Evolutionary conservation across 2,797 vertebrate species (phyloP).

Genomic region (Lepus oiostolus): DNA sequence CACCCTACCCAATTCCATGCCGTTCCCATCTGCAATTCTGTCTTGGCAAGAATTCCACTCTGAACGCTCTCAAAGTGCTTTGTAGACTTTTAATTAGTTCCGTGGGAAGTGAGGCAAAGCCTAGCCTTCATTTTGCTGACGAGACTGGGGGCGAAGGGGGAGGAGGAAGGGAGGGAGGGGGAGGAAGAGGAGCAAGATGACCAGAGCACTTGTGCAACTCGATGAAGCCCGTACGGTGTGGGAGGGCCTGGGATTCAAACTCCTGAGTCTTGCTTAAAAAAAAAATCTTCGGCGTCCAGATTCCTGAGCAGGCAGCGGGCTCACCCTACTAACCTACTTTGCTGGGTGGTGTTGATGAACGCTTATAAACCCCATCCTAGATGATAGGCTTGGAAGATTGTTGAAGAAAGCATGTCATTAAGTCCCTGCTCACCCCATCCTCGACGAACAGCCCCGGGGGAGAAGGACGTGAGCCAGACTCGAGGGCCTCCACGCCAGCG

Average conservation of each 20-base stretch:
- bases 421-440: constrained; percentile 77
- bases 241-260: constrained; percentile 21
- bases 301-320: constrained; percentile 70
- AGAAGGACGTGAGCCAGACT: constrained; percentile 70
- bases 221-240: not conserved
- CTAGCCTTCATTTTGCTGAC: constrained; percentile 62
- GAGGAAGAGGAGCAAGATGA: not conserved
- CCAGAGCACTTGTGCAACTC: not conserved
- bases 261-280: constrained; percentile 1
- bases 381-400: constrained; percentile 82
- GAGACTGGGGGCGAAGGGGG: not conserved
- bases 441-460: constrained; percentile 71
- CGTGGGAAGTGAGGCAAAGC: constrained; percentile 79
- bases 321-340: constrained; percentile 84
- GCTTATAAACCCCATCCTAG: constrained; percentile 81
- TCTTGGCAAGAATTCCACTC: constrained; percentile 78
- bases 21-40: constrained; percentile 80
- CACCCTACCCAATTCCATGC: constrained; percentile 54
- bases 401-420: constrained; percentile 84
- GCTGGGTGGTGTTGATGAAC: constrained; percentile 81
- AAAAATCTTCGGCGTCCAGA: constrained; percentile 52
- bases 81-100: constrained; percentile 84
- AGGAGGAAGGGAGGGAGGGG: not conserved
- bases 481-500: constrained; percentile 56
- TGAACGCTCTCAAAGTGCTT: constrained; percentile 78